Evolutionary conservation across 2,888 invertebrate species (phyloP).

Genomic region (Sinodicranocentrus sp.): DNA sequence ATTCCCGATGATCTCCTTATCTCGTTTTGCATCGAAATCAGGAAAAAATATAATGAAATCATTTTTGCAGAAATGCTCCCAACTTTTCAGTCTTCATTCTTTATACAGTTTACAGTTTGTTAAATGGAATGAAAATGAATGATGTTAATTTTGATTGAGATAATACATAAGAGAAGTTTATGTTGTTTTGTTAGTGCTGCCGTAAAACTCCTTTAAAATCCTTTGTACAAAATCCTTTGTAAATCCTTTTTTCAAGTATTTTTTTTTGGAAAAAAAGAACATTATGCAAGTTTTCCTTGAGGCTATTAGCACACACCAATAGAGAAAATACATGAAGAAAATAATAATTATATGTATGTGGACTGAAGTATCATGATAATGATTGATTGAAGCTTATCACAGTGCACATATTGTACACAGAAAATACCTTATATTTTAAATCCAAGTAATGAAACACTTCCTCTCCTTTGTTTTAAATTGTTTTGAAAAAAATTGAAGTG

Average conservation of each 20-base stretch:
- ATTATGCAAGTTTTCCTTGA: too few relatives aligned
- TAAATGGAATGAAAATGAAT: constrained; percentile 48
- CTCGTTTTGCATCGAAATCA: constrained; percentile 25
- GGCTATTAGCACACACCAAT: too few relatives aligned
- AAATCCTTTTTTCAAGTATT: background rate
- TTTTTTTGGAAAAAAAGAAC: too few relatives aligned
- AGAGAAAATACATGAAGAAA: background rate
- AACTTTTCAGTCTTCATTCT: background rate
- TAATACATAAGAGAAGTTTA: constrained; percentile 20
- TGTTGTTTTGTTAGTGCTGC: constrained; percentile 19
- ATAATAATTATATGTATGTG: background rate
- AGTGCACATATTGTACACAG: too few relatives aligned
- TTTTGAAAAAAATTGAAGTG: background rate
- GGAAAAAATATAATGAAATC: constrained; percentile 8
- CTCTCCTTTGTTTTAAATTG: too few relatives aligned
- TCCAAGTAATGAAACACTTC: too few relatives aligned
- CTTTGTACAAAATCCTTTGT: background rate
- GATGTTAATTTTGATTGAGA: constrained; percentile 8
- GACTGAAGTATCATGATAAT: background rate
- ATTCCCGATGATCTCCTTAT: constrained; percentile 15
- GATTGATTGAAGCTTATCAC: background rate
- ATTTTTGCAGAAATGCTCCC: background rate
- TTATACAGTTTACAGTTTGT: constrained; percentile 33
- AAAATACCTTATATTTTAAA: too few relatives aligned
- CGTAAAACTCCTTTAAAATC: too few relatives aligned